Conservation (phyloP, 2,113 vertebrate genomes). For the Podarcis muralis region DNA sequence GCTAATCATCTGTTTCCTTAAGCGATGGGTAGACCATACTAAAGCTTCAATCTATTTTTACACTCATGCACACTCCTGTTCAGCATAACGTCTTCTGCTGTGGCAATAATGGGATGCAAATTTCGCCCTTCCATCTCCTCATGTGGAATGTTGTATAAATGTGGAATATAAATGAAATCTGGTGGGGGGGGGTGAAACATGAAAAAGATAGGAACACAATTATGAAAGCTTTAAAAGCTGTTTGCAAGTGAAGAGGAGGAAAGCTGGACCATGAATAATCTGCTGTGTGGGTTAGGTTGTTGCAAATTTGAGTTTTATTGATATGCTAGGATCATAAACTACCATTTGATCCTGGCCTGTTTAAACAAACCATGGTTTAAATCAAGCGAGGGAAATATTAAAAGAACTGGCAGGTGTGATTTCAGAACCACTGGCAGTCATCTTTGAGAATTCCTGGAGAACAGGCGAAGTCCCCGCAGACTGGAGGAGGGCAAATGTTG, state of each 20-base stretch:
- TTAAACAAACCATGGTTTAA: neutral
- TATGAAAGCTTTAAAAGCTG: neutral
- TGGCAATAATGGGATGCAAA: conserved; percentile 17
- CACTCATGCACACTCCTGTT: neutral
- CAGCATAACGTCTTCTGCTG: neutral
- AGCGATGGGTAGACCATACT: neutral
- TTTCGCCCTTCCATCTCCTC: conserved; percentile 9
- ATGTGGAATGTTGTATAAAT: neutral
- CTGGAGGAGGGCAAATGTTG: no score
- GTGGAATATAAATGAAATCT: neutral
- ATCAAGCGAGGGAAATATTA: no score
- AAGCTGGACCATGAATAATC: neutral
- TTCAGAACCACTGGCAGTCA: no score
- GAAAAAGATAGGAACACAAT: neutral
- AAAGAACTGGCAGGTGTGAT: no score
- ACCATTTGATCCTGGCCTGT: neutral
- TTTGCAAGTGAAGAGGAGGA: neutral
- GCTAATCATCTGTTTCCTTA: neutral
- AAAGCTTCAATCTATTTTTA: neutral
- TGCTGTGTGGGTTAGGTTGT: neutral
- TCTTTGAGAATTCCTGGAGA: no score
- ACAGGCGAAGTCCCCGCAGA: no score
- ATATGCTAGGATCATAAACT: neutral
- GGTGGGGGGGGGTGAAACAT: neutral
- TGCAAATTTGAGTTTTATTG: neutral